phyloP scores from a whole-genome alignment of 2,113 vertebrate genomes.

The Mustela nigripes region DNA sequence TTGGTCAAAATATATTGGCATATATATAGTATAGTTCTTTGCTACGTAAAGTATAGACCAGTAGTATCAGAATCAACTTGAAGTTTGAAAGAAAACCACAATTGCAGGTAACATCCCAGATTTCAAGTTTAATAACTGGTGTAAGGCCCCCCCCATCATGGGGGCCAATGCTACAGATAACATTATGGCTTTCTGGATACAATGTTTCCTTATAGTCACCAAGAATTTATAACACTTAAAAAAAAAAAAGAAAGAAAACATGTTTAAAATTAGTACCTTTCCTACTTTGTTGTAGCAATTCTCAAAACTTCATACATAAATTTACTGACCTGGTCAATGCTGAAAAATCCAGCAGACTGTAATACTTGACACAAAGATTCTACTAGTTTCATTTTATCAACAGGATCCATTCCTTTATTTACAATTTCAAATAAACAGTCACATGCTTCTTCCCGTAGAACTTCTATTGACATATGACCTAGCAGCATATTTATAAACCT shows the following conservation, averaged over 20 bases:
- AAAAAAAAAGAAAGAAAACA: not conserved
- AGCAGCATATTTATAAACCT: conserved; percentile 99
- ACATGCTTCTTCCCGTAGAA: conserved; percentile 98
- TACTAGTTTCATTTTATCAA: conserved; percentile 98
- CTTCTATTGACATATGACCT: conserved; percentile 98
- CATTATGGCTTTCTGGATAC: not conserved
- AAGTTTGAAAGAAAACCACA: not conserved
- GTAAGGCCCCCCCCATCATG: not conserved
- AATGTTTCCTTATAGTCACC: not conserved
- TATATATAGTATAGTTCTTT: not conserved
- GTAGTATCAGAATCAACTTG: not conserved
- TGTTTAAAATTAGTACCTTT: not conserved
- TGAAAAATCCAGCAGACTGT: conserved; percentile 97
- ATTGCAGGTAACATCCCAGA: not conserved
- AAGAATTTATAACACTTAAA: not conserved
- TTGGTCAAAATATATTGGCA: not conserved
- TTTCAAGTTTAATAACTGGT: not conserved
- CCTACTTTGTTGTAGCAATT: not conserved
- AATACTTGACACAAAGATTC: conserved; percentile 97
- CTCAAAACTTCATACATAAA: not conserved
- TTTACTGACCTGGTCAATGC: conserved; percentile 94
- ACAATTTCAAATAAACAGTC: conserved; percentile 99
- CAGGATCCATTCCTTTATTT: conserved; percentile 99
- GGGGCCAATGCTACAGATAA: not conserved
- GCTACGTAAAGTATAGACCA: not conserved